Evolutionary conservation across 35 echinoderm and acorn worm species (phyloP), one percentile per base, ranked within the genome.

Genomic region (Diadema setosum): DNA sequence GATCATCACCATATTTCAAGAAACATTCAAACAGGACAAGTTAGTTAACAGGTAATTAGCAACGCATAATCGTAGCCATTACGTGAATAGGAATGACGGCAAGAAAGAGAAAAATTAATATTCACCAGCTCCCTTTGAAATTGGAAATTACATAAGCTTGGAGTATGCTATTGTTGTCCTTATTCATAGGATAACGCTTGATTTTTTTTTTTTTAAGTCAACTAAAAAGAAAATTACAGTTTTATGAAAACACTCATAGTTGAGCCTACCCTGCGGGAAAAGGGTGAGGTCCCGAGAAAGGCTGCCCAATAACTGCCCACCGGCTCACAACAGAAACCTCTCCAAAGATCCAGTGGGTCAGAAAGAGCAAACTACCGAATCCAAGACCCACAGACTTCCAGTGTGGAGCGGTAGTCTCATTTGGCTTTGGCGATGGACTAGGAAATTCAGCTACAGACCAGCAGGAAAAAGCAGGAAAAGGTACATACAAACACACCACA

Each of bases 311-410:
- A 1, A 86, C 86, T 2, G 86, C 56, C 96, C 92, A 94, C 6
- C 96, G 44, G 40, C 70, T 83, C 12, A 92, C 29, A 8, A 94
- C 49, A 40, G 92, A 73, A n/a, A 93, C 81, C 58, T 98, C 95
- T 17, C 95, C 95, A 85, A 67, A 98, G 4, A 94, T 60, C 76
- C 87, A 98, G 9, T 94, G 91, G 21, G 89, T 98, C 2, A 94
- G 39, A 69, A 94, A 98, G 20, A 98, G 29, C 8, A 94, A 49
- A 61, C 95, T 98, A 0, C 95, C 95, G 45, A 98, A 94, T 15
- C 91, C 95, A 45, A 90, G 5, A 11, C 76, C 95, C 45, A 83
- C 85, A 14, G 57, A 39, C 56, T 57, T 75, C 88, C 91, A 94
- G 29, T 91, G 58, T 12, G 11, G 17, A 25, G 87, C 37, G 5